Base-by-base conservation (phyloP, 1,140 invertebrate genomes). In the Drosophila pectinifera region DNA sequence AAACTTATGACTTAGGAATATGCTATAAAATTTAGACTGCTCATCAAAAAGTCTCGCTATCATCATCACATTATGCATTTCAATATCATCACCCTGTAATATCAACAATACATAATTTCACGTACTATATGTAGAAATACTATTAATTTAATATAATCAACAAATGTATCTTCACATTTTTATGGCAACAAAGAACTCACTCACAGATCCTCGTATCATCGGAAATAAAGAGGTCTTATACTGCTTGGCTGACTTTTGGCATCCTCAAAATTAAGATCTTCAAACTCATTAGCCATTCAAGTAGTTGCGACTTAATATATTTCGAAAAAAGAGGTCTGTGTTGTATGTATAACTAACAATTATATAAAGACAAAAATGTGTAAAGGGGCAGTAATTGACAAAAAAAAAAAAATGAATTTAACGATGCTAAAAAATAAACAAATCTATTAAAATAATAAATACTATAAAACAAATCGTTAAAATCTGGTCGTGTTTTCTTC, bases 231-330 rank as follows among this genome's bases (percentile, higher is more conserved):
- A 26, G 28, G 5, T 14, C 31, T 53, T 10, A 34, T 22, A 42
- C 42, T 57, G 18, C 28, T 59, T 77, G 38, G 20, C 22, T 77
- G 73, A 68, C 73, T 75, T 26, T 20, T 68, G 55, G 73, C 73
- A 77, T 77, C 73, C 73, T 77, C 73, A 77, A 76, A 16, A 57
- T 31, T 46, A 77, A 76, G 36, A 77, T 31, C 73, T 38, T 49
- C 1, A 64, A 56, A 43, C 28, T 41, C 55, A 53, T 41, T 22
- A 48, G 55, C 26, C 62, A 77, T 39, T 77, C 42, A 76, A 51
- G 70, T 54, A 48, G 42, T 42, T 55, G 20, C 18, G 45, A 28
- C 16, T 48, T 14, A 13, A 46, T 39, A n/a, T 34, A 16, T 72
- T 11, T 59, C 34, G 20, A 43, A 22, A 48, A 16, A 16, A 36